phyloP scores from a whole-genome alignment of 2,888 invertebrate genomes.

The Rhabditoides inermis region DNA sequence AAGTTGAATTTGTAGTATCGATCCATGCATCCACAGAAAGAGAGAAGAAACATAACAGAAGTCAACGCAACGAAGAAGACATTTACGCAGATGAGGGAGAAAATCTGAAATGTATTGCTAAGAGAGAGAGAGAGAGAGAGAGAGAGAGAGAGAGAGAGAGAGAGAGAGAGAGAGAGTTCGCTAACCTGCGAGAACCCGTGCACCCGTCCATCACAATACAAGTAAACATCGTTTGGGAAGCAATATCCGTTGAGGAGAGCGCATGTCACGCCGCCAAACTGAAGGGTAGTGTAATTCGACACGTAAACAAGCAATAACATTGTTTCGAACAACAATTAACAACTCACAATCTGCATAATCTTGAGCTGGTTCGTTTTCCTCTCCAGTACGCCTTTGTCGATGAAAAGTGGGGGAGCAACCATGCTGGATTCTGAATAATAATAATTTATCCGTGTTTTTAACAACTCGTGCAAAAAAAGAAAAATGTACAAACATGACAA shows the following conservation, averaged over 20 bases:
- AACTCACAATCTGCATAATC: slow-evolving; percentile 3
- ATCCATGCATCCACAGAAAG: slow-evolving; percentile 31
- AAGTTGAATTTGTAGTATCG: slow-evolving; percentile 40
- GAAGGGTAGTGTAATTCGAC: slow-evolving; percentile 9
- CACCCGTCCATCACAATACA: slow-evolving; percentile 18
- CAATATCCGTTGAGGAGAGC: slow-evolving; percentile 26
- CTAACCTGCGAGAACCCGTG: background rate
- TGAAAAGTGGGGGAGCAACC: too few relatives aligned
- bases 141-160: slow-evolving; percentile 13
- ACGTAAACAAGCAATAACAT: too few relatives aligned
- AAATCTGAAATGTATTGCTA: too few relatives aligned
- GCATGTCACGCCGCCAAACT: slow-evolving; percentile 24
- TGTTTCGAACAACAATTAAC: too few relatives aligned
- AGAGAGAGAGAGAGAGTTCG: background rate
- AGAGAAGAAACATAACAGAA: slow-evolving; percentile 22
- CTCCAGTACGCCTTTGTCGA: too few relatives aligned
- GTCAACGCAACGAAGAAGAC: slow-evolving; percentile 33
- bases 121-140: slow-evolving; percentile 22
- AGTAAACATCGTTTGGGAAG: slow-evolving; percentile 26
- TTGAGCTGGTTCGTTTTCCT: background rate
- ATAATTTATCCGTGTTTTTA: too few relatives aligned
- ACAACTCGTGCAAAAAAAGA: too few relatives aligned
- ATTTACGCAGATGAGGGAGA: slow-evolving; percentile 37
- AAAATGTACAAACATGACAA: too few relatives aligned
- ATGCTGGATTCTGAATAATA: too few relatives aligned